Base-by-base conservation (phyloP, 2,113 vertebrate genomes). In the Myiopsitta monachus region DNA sequence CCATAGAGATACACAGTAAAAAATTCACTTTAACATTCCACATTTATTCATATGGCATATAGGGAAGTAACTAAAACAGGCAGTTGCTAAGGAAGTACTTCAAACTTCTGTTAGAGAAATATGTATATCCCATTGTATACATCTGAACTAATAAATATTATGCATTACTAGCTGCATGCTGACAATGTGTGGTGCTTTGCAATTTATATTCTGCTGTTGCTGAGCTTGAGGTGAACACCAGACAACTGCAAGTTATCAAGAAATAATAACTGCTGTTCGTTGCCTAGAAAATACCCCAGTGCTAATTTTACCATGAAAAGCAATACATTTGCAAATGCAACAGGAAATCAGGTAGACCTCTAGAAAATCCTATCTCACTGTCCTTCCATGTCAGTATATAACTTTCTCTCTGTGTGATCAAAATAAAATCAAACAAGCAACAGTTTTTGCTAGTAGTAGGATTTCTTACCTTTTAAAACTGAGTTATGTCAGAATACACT, bases 391-490 rank as follows among this genome's bases (percentile, higher is more conserved):
- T 57, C 38, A 74, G 21, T 51, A 74, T 14, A 46, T 57, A 64
- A 64, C 12, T 61, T 94, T 75, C 30, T 76, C 46, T 46, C 43
- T 6, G 5, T 28, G 9, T 36, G 31, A 44, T 73, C 91, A 87
- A 81, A 93, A 72, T 38, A 63, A 75, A 79, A 87, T 61, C 11
- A 73, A 90, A 38, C 6, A 59, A 94, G 12, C 2, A 75, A 30
- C 26, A 46, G 4, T 44, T 89, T 89, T 92, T 92, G 14, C 21
- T 75, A 36, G 9, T 52, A 79, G 18, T 64, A 21, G 36, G 21
- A 47, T 73, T 92, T 91, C 44, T 76, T 91, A 19, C 23, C 44
- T 69, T 84, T 91, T 85, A 90, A 92, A 95, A 24, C 26, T n/a
- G 30, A 61, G 6, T 68, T 84, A 28, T 91, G 39, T 54, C 27